phyloP scores from a whole-genome alignment of 2,888 invertebrate species.

The Pelosia muscerda region DNA sequence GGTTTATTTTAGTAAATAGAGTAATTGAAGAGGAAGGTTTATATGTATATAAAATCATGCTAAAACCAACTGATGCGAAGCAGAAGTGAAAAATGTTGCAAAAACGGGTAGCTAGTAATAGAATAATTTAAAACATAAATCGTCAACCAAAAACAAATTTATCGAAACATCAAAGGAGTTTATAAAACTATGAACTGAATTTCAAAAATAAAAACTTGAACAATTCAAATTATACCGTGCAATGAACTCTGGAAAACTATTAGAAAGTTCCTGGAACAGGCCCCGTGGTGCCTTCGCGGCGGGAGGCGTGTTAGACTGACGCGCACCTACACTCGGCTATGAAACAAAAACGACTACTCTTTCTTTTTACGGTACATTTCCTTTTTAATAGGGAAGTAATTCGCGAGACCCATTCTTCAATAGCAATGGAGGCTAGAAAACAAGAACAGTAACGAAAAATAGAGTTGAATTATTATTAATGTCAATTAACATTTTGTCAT shows the following conservation, averaged over 20 bases:
- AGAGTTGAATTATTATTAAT: conserved; percentile 49
- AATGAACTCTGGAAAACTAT: conserved; percentile 74
- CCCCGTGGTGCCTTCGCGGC: conserved; percentile 70
- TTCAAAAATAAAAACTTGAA: conserved; percentile 49
- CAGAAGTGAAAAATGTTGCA: no score
- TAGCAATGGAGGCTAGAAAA: conserved; percentile 31
- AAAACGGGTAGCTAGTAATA: no score
- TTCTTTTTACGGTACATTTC: conserved; percentile 43
- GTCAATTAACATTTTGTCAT: not conserved
- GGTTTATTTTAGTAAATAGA: no score
- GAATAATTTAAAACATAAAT: no score
- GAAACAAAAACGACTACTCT: conserved; percentile 40
- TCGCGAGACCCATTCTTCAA: not conserved
- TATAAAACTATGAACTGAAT: conserved; percentile 39
- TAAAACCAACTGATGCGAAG: no score
- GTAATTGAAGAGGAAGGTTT: no score
- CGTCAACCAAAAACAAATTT: conserved; percentile 23
- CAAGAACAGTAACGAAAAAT: conserved; percentile 39
- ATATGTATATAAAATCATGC: no score
- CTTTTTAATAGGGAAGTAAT: conserved; percentile 18
- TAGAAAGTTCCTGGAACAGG: conserved; percentile 73
- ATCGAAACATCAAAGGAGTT: conserved; percentile 28
- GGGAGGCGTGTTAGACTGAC: conserved; percentile 68
- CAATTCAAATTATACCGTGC: conserved; percentile 63
- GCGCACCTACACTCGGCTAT: conserved; percentile 44